Conservation (phyloP, 2,113 vertebrate species). For the Machaerirhynchus nigripectus region DNA sequence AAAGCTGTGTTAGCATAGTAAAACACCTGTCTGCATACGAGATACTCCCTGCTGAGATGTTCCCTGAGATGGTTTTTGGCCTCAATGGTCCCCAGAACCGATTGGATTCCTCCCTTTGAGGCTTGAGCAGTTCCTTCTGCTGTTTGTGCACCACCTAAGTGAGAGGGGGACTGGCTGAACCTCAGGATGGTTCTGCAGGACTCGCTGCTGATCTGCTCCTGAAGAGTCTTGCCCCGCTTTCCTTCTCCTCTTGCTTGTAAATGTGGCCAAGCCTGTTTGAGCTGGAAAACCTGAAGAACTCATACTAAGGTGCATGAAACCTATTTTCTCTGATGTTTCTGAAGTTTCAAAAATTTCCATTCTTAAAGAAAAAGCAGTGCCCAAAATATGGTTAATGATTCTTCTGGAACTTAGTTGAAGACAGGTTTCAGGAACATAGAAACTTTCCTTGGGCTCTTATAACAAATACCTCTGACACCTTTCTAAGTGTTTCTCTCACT, state of each 20-base stretch:
- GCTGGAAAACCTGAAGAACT: neutral
- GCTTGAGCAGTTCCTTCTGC: neutral
- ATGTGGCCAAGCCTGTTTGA: neutral
- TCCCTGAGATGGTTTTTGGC: neutral
- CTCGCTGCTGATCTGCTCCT: neutral
- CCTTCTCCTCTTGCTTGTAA: neutral
- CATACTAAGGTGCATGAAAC: neutral
- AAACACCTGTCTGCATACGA: rapidly evolving
- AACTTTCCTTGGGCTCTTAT: neutral
- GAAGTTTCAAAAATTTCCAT: neutral
- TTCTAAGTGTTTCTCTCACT: neutral
- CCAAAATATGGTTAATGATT: neutral
- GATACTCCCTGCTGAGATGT: neutral
- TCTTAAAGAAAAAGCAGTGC: neutral
- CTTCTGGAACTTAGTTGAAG: neutral
- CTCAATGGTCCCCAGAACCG: neutral
- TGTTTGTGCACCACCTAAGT: neutral
- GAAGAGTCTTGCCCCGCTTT: neutral
- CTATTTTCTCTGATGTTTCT: neutral
- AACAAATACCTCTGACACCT: neutral
- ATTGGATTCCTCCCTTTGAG: neutral
- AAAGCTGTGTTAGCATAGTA: neutral
- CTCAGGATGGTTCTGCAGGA: neutral
- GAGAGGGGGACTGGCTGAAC: neutral
- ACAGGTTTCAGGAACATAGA: neutral